Evolutionary conservation across 2,797 vertebrate genomes (phyloP).

Genomic region (Hemibagrus guttatus): DNA sequence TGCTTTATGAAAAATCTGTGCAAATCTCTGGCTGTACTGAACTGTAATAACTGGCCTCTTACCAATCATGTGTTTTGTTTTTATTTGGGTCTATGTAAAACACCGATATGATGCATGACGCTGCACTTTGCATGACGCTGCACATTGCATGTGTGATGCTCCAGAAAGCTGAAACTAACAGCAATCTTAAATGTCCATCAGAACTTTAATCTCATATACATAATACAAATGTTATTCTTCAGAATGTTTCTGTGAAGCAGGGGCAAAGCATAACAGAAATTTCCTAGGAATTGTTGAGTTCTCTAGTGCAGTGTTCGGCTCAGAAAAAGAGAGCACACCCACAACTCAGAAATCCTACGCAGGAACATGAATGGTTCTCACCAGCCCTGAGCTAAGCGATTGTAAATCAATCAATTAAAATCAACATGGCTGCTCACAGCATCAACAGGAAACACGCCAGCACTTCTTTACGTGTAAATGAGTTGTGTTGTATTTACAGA

Average conservation of each 20-base stretch:
- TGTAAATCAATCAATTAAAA: background rate
- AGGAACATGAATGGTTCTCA: background rate
- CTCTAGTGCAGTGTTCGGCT: background rate
- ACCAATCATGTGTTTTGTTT: background rate
- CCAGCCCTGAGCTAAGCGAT: background rate
- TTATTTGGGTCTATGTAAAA: background rate
- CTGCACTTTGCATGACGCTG: background rate
- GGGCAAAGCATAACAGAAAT: background rate
- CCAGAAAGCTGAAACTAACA: background rate
- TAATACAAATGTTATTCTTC: background rate
- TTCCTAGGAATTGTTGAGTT: background rate
- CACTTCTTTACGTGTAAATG: no score
- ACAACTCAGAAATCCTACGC: background rate
- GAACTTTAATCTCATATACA: background rate
- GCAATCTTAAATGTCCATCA: background rate
- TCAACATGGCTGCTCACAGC: no score
- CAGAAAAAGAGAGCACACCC: background rate
- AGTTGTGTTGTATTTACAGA: no score
- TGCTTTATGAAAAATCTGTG: no score
- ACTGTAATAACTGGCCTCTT: background rate
- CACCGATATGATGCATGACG: background rate
- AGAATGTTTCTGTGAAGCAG: background rate
- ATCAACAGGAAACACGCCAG: no score
- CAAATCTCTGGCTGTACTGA: background rate
- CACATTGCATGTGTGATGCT: background rate